Evolutionary conservation across 2,113 vertebrate species (phyloP), one percentile per base, ranked within the genome.

Genomic region (Notechis scutatus): DNA sequence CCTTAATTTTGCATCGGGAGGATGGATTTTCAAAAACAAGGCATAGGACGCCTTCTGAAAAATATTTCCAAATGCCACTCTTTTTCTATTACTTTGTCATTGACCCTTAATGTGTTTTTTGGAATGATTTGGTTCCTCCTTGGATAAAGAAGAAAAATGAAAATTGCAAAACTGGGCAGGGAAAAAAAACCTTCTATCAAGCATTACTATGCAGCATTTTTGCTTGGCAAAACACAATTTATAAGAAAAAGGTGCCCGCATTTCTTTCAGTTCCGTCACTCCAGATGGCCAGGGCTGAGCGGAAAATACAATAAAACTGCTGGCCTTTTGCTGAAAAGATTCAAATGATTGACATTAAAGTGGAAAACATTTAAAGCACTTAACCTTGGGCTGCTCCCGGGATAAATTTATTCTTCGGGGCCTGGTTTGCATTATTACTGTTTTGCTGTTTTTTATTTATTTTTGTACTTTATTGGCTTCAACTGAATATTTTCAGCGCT

Each of bases 1-100:
- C 91, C 95, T 89, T 92, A 94, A 92, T 91, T 47, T 92, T 95
- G 93, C 89, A 94, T 61, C 52, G 85, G 81, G 94, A 87, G 93
- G 97, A 96, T 92, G 92, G 90, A 93, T 93, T 96, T 95, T 94
- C 81, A 97, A 96, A 87, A 97, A 87, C 90, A 92, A 47, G 94
- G 93, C 94, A 94, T 94, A 96, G n/a, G 95, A 94, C 94, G 96
- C 97, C 96, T 34, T 93, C 97, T 54, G 90, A 94, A 96, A 97
- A 91, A 94, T 94, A 97, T 96, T 97, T 97, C 89, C 59, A 94
- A 94, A 93, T 97, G 97, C 95, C 97, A 97, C 95, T 94, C 95
- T 97, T 97, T 98, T 98, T 96, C 96, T 97, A 96, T 96, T 97
- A 96, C 95, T 98, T 97, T 98, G 96, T 96, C 96, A 97, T 97